phyloP scores from a whole-genome alignment of 1,140 invertebrate genomes.

The Tetramorium parvispinum region DNA sequence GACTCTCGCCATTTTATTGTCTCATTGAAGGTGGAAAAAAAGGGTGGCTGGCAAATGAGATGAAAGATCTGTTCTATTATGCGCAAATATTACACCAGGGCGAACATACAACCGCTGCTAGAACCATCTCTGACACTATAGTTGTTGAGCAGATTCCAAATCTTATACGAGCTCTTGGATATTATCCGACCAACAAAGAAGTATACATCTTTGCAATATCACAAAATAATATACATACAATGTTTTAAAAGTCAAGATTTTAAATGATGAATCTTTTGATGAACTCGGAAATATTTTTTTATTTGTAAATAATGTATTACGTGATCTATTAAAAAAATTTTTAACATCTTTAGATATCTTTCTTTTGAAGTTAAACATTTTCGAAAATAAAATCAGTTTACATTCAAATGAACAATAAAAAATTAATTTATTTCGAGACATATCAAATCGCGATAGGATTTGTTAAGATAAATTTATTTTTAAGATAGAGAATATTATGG shows the following conservation, averaged over 20 bases:
- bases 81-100: constrained; percentile 90
- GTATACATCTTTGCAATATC: constrained; percentile 76
- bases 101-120: constrained; percentile 87
- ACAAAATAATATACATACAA: neutral
- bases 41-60: constrained; percentile 89
- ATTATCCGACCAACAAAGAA: constrained; percentile 91
- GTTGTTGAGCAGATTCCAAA: constrained; percentile 89
- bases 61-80: constrained; percentile 91
- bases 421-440: neutral
- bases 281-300: too few relatives aligned
- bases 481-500: constrained; percentile 89
- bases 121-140: constrained; percentile 87
- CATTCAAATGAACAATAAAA: neutral
- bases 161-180: constrained; percentile 91
- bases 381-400: neutral
- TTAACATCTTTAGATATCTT: neutral
- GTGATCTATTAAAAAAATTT: neutral
- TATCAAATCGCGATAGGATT: neutral
- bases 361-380: neutral
- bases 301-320: neutral
- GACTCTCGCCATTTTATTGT: constrained; percentile 87
- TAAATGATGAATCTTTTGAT: neutral
- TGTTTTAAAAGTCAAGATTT: neutral
- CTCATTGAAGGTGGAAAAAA: constrained; percentile 87
- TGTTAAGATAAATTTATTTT: constrained; percentile 16